Percentiles rank a stretch among this genome's conserved stretches.
Conservation (phyloP, 1,140 invertebrate genomes). For the Ceratoteleas bidentatus region DNA sequence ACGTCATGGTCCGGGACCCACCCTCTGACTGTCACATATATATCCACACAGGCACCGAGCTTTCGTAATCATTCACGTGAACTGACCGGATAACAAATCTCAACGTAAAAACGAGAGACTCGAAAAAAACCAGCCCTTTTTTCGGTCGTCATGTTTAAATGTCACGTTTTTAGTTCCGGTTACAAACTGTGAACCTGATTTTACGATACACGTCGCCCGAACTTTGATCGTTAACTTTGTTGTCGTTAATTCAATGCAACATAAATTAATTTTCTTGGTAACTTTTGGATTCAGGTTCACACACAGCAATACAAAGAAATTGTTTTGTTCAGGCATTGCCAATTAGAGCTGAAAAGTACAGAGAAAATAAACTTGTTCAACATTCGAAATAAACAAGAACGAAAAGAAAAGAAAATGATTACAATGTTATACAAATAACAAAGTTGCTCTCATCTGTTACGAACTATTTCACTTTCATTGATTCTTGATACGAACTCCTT, state of each 20-base stretch:
- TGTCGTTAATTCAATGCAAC: constrained; percentile 61
- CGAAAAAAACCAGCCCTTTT: constrained; percentile 44
- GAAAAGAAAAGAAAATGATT: constrained; percentile 2
- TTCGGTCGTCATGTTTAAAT: neutral
- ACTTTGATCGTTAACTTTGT: constrained; percentile 49
- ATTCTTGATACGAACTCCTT: constrained; percentile 70
- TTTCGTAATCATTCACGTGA: constrained; percentile 73
- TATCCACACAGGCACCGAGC: constrained; percentile 32
- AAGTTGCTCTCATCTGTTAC: constrained; percentile 71
- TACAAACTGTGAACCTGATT: constrained; percentile 58
- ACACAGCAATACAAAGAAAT: constrained; percentile 7
- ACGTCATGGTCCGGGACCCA: no score
- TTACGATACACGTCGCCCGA: no score
- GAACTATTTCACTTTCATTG: constrained; percentile 71
- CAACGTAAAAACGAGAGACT: constrained; percentile 6
- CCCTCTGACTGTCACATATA: no score
- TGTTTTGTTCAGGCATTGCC: no score
- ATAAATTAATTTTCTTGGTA: constrained; percentile 60
- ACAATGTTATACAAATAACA: neutral
- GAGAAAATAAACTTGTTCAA: no score
- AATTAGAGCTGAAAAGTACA: no score
- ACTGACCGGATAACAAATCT: constrained; percentile 50
- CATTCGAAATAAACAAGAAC: no score
- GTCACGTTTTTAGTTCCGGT: constrained; percentile 19
- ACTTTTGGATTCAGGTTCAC: constrained; percentile 68